A percentile compares a stretch with the other conserved stretches of the same genome.
Evolutionary conservation across 2,113 vertebrate species (phyloP).

Genomic region (Platichthys stellatus): DNA sequence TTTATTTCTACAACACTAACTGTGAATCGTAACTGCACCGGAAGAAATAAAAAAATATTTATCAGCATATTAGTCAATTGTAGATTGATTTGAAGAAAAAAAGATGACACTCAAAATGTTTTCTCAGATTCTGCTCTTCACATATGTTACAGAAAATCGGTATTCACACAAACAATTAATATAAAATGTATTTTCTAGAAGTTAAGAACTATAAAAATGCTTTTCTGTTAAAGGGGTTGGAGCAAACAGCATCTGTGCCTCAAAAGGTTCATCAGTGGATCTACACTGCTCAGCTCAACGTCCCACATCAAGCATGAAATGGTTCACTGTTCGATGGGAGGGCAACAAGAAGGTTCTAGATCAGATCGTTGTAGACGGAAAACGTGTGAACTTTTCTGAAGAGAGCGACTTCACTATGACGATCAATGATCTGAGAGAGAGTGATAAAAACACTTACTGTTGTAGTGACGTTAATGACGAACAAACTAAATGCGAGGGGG

Average conservation of each 20-base stretch:
- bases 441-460: background rate
- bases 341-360: fast-evolving
- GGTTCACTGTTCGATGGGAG: background rate
- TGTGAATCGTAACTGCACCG: background rate
- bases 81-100: background rate
- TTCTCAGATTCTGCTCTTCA: background rate
- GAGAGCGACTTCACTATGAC: background rate
- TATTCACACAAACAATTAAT: background rate
- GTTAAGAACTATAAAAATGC: background rate
- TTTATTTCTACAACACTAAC: background rate
- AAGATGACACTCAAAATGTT: background rate
- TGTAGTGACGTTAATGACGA: background rate
- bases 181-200: background rate
- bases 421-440: constrained; percentile 21
- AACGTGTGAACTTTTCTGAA: background rate
- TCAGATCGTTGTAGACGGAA: background rate
- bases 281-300: constrained; percentile 15
- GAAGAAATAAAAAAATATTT: no score
- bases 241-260: constrained; percentile 9
- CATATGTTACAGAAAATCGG: background rate
- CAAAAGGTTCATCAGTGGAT: constrained; percentile 41
- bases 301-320: background rate
- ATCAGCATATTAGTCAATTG: background rate
- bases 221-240: constrained; percentile 6
- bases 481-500: no score